A percentile compares a stretch with the other conserved stretches of the same genome.
Evolutionary conservation across 2,888 invertebrate genomes (phyloP).

Genomic region (Mystacides longicornis): DNA sequence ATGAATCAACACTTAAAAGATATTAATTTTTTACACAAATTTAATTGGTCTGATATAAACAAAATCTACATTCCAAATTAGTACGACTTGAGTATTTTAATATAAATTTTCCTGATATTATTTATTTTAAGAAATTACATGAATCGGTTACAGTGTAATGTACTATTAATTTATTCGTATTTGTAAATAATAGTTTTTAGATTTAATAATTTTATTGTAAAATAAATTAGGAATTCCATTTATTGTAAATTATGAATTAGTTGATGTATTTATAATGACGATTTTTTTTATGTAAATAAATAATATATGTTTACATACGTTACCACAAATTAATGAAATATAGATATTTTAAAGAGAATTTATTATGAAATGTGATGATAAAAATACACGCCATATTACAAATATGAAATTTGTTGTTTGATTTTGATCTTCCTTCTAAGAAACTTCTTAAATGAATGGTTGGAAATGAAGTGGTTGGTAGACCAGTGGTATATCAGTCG

Average conservation of each 20-base stretch:
- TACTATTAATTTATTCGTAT: neutral
- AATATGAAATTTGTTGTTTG: neutral
- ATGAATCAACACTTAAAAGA: too few relatives aligned
- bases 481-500: too few relatives aligned
- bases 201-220: neutral
- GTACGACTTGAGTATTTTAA: too few relatives aligned
- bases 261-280: neutral
- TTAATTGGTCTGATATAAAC: too few relatives aligned
- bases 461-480: too few relatives aligned
- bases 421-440: neutral
- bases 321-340: constrained; percentile 6
- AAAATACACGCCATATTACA: neutral
- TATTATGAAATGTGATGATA: neutral
- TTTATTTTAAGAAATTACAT: too few relatives aligned
- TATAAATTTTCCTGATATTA: too few relatives aligned
- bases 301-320: constrained; percentile 1
- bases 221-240: neutral
- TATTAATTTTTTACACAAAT: too few relatives aligned
- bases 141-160: constrained; percentile 1
- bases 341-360: neutral
- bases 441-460: too few relatives aligned
- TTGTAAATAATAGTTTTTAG: neutral
- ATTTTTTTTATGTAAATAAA: constrained; percentile 2
- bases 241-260: neutral
- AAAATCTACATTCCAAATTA: too few relatives aligned